phyloP scores from a whole-genome alignment of 2,797 vertebrate species.

The Enteromius fasciolatus region DNA sequence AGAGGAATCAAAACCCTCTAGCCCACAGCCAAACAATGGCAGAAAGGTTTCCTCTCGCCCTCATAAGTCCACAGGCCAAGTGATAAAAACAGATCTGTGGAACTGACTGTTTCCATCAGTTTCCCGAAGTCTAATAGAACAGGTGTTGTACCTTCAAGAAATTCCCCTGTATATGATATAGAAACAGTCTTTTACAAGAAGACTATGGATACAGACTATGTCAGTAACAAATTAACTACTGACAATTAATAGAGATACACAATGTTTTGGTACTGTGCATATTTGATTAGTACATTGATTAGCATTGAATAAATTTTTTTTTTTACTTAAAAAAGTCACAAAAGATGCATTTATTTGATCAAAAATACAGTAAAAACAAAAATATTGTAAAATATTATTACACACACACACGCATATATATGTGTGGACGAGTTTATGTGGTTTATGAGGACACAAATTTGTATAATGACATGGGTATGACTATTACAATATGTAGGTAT shows the following conservation, averaged over 20 bases:
- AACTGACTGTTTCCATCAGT: constrained; percentile 34
- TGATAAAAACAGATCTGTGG: constrained; percentile 53
- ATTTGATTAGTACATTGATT: too few relatives aligned
- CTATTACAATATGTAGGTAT: too few relatives aligned
- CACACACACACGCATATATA: too few relatives aligned
- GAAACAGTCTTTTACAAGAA: background rate
- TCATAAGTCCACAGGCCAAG: constrained; percentile 54
- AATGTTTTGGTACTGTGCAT: background rate
- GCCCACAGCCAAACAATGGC: constrained; percentile 50
- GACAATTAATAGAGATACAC: background rate
- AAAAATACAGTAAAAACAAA: background rate
- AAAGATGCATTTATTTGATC: background rate
- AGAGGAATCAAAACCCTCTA: constrained; percentile 51
- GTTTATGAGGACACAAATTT: too few relatives aligned
- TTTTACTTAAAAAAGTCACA: background rate
- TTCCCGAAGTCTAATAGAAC: constrained; percentile 43
- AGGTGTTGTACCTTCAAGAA: constrained; percentile 49
- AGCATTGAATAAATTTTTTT: too few relatives aligned
- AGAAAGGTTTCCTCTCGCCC: constrained; percentile 52
- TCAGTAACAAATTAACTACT: background rate
- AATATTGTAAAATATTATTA: background rate
- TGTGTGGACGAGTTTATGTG: too few relatives aligned
- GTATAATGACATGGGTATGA: too few relatives aligned
- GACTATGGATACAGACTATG: background rate
- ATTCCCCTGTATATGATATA: constrained; percentile 4